Evolutionary conservation across 2,888 invertebrate species (phyloP).

Genomic region (Cabera pusaria): DNA sequence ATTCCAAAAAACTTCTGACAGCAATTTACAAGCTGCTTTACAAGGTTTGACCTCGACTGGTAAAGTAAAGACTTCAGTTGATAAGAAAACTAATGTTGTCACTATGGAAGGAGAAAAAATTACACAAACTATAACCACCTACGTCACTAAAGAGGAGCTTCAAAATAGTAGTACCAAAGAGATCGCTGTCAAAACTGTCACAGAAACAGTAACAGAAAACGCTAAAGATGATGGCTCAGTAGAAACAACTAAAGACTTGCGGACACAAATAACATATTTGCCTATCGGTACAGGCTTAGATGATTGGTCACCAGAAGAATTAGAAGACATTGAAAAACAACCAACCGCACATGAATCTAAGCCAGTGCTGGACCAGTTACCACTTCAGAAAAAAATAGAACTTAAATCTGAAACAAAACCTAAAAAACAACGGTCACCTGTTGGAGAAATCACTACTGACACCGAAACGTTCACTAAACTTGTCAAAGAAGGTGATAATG

Average conservation of each 20-base stretch:
- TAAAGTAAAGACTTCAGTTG: constrained; percentile 67
- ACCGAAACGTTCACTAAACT: constrained; percentile 74
- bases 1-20: constrained; percentile 73
- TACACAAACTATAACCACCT: constrained; percentile 68
- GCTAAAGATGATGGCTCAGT: constrained; percentile 64
- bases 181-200: constrained; percentile 73
- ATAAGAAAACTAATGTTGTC: constrained; percentile 77
- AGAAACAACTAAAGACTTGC: constrained; percentile 76
- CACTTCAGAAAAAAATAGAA: constrained; percentile 43
- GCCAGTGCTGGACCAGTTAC: constrained; percentile 44
- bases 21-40: constrained; percentile 71
- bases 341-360: constrained; percentile 48
- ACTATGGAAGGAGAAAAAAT: constrained; percentile 71
- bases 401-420: constrained; percentile 46
- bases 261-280: constrained; percentile 75
- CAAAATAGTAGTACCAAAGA: constrained; percentile 61
- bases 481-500: constrained; percentile 69
- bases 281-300: constrained; percentile 72
- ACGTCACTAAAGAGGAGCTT: constrained; percentile 74
- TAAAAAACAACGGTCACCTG: constrained; percentile 69
- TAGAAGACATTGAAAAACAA: constrained; percentile 66
- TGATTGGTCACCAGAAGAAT: constrained; percentile 73
- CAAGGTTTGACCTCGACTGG: constrained; percentile 68
- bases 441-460: constrained; percentile 74
- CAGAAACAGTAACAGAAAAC: constrained; percentile 74